Conservation (phyloP, 2,888 invertebrate species). For the Cephus spinipes region DNA sequence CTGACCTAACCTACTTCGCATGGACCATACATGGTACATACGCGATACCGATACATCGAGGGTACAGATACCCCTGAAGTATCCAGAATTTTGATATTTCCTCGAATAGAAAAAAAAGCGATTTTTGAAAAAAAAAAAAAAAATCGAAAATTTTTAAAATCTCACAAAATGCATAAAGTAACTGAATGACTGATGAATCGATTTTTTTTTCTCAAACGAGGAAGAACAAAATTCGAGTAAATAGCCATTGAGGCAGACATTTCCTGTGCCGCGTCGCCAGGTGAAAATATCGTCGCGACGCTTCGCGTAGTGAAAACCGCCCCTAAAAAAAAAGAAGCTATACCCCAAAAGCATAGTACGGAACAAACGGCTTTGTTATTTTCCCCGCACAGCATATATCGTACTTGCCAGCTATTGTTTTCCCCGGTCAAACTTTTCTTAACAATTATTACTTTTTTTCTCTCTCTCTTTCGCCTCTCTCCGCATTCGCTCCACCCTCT, state of each 20-base stretch:
- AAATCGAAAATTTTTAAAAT: too few relatives aligned
- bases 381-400: neutral
- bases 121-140: neutral
- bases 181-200: too few relatives aligned
- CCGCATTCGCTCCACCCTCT: neutral
- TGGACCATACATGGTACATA: neutral
- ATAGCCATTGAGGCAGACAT: too few relatives aligned
- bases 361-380: neutral
- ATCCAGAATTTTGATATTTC: neutral
- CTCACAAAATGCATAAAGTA: too few relatives aligned
- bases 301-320: neutral
- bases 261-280: neutral
- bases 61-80: neutral
- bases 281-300: neutral
- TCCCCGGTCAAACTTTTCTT: neutral
- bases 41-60: neutral
- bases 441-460: neutral
- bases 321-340: neutral
- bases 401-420: neutral
- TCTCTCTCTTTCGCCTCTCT: neutral
- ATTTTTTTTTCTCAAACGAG: too few relatives aligned
- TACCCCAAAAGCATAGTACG: neutral
- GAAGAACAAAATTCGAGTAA: too few relatives aligned
- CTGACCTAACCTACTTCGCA: neutral
- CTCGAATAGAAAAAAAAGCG: neutral